A percentile compares a stretch with the other conserved stretches of the same genome.
Evolutionary conservation across 2,797 vertebrate genomes (phyloP).

Genomic region (Eupleurogrammus muticus): DNA sequence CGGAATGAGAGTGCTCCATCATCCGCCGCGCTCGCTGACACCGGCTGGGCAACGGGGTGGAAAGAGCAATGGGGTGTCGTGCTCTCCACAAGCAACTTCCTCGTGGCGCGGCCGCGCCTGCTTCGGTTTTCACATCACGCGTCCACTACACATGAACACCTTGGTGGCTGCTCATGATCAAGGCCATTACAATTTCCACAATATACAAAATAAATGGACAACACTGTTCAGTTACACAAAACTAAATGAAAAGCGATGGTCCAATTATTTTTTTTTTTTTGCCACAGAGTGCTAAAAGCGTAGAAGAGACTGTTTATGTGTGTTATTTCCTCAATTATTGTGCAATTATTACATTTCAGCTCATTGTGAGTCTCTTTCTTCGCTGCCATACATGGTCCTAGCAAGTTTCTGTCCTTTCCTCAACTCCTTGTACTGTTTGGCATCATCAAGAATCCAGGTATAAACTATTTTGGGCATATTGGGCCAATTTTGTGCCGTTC

Average conservation of each 20-base stretch:
- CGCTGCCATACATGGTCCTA: too few relatives aligned
- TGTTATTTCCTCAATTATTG: too few relatives aligned
- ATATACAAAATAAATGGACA: background rate
- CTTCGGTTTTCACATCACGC: slow-evolving; percentile 70
- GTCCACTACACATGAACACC: slow-evolving; percentile 39
- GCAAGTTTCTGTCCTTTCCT: too few relatives aligned
- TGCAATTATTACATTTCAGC: too few relatives aligned
- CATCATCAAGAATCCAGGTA: too few relatives aligned
- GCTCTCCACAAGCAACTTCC: slow-evolving; percentile 62
- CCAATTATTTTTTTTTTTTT: too few relatives aligned
- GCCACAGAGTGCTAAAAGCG: too few relatives aligned
- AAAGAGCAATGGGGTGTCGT: slow-evolving; percentile 80
- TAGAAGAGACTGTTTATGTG: too few relatives aligned
- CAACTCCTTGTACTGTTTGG: too few relatives aligned
- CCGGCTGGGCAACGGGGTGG: slow-evolving; percentile 65
- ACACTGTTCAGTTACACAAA: background rate
- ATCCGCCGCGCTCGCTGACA: slow-evolving; percentile 75
- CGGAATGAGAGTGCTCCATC: slow-evolving; percentile 85
- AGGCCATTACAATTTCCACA: slow-evolving; percentile 38
- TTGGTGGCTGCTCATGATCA: slow-evolving; percentile 41
- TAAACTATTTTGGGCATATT: too few relatives aligned
- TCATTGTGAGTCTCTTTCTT: too few relatives aligned
- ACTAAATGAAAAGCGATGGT: background rate
- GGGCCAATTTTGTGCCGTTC: too few relatives aligned
- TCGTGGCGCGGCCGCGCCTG: slow-evolving; percentile 50